Conservation (phyloP, 2,797 vertebrate species). For the Crocodylus rhombifer region DNA sequence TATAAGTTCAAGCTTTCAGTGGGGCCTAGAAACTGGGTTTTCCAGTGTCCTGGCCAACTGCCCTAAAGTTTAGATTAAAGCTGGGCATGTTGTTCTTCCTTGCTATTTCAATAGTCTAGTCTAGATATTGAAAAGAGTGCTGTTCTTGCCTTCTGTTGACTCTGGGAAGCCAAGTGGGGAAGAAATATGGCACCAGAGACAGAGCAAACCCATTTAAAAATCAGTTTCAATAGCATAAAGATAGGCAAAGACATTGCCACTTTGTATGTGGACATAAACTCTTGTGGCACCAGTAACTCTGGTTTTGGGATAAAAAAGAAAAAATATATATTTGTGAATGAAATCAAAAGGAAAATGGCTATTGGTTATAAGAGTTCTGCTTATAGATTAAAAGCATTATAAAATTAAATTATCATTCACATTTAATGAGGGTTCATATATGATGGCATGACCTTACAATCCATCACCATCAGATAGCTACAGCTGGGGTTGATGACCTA, state of each 20-base stretch:
- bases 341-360: neutral
- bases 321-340: neutral
- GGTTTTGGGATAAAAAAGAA: neutral
- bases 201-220: neutral
- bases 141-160: too few relatives aligned
- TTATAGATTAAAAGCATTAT: neutral
- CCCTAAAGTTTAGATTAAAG: too few relatives aligned
- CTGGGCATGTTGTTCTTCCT: too few relatives aligned
- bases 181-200: neutral
- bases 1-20: too few relatives aligned
- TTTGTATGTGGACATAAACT: too few relatives aligned
- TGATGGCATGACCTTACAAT: too few relatives aligned
- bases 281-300: neutral
- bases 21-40: too few relatives aligned
- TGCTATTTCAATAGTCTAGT: too few relatives aligned
- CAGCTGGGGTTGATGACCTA: neutral
- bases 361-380: neutral
- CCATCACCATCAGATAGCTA: neutral
- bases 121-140: too few relatives aligned
- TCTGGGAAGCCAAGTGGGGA: too few relatives aligned
- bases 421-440: too few relatives aligned
- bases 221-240: neutral
- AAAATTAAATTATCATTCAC: neutral
- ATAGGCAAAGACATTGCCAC: neutral
- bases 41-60: too few relatives aligned